Conservation (phyloP, 2,113 vertebrate genomes). For the Tychaedon coryphoeus region DNA sequence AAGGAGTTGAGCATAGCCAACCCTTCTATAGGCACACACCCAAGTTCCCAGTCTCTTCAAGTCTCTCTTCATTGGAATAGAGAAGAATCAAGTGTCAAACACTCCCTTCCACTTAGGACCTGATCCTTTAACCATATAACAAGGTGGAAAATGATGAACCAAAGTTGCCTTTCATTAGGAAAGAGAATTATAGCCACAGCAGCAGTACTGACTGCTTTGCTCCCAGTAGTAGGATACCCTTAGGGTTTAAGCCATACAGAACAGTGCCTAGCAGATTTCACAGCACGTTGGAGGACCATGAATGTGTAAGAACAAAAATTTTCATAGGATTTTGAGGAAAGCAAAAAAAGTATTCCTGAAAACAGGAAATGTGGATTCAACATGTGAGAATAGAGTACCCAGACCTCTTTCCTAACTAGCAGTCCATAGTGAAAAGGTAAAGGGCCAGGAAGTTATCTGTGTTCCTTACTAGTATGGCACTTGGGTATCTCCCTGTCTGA, state of each 20-base stretch:
- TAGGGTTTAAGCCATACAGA: not conserved
- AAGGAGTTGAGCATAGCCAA: not conserved
- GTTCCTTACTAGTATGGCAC: not conserved
- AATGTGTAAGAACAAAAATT: not conserved
- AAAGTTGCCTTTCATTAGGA: not conserved
- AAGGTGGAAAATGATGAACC: not conserved
- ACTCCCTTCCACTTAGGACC: not conserved
- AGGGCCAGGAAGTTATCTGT: not conserved
- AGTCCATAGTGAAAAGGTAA: not conserved
- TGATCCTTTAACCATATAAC: not conserved
- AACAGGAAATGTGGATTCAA: not conserved
- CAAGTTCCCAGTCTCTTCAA: not conserved
- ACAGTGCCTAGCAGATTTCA: not conserved
- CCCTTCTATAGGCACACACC: not conserved
- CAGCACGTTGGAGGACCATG: fast-evolving
- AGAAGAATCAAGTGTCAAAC: not conserved
- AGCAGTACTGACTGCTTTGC: not conserved
- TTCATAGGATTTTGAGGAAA: not conserved
- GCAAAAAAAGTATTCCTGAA: not conserved
- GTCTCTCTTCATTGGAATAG: not conserved
- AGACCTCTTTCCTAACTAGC: not conserved
- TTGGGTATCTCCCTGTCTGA: not conserved
- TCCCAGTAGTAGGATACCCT: not conserved
- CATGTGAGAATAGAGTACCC: not conserved
- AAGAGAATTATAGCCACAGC: not conserved